Percentiles rank a stretch among this genome's conserved stretches.
phyloP scores from a whole-genome alignment of 1,140 invertebrate species.

The Temnothorax nylanderi region DNA sequence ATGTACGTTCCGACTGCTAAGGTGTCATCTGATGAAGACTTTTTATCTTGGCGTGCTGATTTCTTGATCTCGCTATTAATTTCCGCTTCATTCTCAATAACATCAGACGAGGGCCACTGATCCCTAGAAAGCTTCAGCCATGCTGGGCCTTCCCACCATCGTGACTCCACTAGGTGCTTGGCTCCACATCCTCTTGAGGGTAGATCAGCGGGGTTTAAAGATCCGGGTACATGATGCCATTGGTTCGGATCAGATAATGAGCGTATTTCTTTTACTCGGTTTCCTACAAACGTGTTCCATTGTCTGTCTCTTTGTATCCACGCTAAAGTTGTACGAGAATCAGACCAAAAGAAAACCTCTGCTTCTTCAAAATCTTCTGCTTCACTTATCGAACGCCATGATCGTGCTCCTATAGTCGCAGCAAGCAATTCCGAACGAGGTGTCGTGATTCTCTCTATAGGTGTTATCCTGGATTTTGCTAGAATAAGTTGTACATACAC shows the following conservation, averaged over 20 bases:
- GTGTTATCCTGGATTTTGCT: neutral
- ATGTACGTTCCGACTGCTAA: neutral
- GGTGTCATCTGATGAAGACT: neutral
- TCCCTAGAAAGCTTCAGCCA: neutral
- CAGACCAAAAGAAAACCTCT: neutral
- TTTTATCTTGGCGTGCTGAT: neutral
- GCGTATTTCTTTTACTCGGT: neutral
- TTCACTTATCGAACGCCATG: neutral
- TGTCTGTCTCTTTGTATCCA: neutral
- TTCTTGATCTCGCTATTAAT: neutral
- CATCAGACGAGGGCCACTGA: neutral
- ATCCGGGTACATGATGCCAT: neutral
- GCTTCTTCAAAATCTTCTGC: neutral
- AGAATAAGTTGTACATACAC: neutral
- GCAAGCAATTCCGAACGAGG: neutral
- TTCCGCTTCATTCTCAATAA: neutral
- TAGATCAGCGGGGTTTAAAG: neutral
- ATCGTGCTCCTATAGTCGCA: neutral
- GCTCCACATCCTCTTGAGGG: neutral
- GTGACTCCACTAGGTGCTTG: neutral
- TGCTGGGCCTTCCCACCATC: neutral
- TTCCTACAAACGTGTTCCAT: neutral
- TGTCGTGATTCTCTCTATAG: neutral
- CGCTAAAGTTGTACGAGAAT: neutral
- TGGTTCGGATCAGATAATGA: neutral